phyloP scores from a whole-genome alignment of 2,888 invertebrate genomes.

The Caradrina clavipalpis region DNA sequence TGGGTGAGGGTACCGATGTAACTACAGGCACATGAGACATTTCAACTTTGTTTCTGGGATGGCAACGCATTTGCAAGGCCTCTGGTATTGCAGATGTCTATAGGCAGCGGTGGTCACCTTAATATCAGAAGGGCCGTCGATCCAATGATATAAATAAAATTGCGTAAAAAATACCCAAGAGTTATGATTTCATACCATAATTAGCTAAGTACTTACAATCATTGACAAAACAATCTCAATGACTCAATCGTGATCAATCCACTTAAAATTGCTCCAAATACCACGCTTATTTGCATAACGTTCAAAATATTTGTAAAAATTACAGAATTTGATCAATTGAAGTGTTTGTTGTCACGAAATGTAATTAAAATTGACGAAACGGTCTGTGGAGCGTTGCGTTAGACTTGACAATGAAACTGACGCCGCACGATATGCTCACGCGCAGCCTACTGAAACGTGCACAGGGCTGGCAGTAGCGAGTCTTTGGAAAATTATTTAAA shows the following conservation, averaged over 20 bases:
- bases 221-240: slow-evolving; percentile 24
- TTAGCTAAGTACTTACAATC: slow-evolving; percentile 4
- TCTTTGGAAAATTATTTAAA: neutral
- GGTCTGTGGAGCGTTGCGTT: slow-evolving; percentile 66
- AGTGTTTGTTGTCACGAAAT: slow-evolving; percentile 64
- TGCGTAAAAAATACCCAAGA: neutral
- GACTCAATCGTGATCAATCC: slow-evolving; percentile 47
- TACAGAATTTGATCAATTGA: slow-evolving; percentile 60
- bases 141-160: no score
- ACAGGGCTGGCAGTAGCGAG: slow-evolving; percentile 41
- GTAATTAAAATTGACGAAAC: slow-evolving; percentile 71
- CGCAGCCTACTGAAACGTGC: slow-evolving; percentile 41
- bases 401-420: slow-evolving; percentile 77
- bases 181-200: slow-evolving; percentile 8
- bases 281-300: slow-evolving; percentile 57
- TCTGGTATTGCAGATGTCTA: no score
- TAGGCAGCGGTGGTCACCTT: no score
- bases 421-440: slow-evolving; percentile 64
- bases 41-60: no score
- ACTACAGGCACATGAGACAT: no score
- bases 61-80: no score
- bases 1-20: neutral
- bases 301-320: slow-evolving; percentile 60
- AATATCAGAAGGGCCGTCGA: no score
- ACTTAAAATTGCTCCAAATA: slow-evolving; percentile 50